Evolutionary conservation across 2,113 vertebrate species (phyloP).

Genomic region (Microtus richardsoni): DNA sequence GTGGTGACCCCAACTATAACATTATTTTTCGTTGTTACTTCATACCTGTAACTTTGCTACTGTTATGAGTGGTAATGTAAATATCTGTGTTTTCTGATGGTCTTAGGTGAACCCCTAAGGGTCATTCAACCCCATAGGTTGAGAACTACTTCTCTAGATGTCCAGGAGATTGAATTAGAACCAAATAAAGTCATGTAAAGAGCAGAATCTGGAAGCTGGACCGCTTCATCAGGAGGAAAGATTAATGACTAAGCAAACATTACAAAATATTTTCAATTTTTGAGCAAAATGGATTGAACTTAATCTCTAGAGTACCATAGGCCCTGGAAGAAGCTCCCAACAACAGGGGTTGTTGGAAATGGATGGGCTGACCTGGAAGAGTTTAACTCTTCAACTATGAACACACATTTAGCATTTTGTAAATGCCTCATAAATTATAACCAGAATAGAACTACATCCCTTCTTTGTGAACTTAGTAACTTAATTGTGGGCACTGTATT

Average conservation of each 20-base stretch:
- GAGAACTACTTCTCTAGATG: neutral
- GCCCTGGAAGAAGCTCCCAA: neutral
- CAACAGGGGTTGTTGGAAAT: neutral
- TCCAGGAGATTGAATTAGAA: neutral
- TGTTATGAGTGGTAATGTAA: neutral
- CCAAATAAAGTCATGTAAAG: neutral
- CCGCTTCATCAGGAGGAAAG: conserved; percentile 1
- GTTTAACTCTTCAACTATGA: neutral
- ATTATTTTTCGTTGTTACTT: neutral
- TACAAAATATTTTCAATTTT: conserved; percentile 32
- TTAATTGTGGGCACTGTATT: neutral
- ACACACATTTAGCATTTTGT: neutral
- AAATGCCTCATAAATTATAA: neutral
- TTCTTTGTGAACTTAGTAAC: conserved; percentile 36
- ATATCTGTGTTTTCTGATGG: neutral
- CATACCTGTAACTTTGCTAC: neutral
- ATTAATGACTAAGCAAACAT: neutral
- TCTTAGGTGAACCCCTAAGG: neutral
- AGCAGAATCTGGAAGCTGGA: neutral
- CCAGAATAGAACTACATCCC: neutral
- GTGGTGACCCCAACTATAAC: neutral
- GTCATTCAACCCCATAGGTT: neutral
- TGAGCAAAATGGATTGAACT: neutral
- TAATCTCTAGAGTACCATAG: neutral
- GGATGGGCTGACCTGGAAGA: neutral